Percentiles rank a stretch among this genome's conserved stretches.
Evolutionary conservation across 2,888 invertebrate species (phyloP).

Genomic region (Cecidostiba fungosa): DNA sequence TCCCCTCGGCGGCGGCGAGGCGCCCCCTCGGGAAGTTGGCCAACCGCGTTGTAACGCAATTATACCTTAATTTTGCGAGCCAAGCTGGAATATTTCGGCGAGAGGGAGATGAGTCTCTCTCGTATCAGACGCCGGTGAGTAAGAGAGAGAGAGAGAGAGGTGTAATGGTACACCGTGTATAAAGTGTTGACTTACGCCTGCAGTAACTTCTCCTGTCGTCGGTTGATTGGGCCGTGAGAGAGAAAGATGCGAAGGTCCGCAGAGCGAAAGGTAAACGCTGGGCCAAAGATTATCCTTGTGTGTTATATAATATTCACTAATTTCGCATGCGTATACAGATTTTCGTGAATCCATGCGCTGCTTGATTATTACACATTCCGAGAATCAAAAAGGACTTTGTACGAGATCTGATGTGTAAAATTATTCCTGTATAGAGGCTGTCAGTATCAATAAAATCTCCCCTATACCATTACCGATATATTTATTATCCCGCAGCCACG

Average conservation of each 20-base stretch:
- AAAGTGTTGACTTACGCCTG: constrained; percentile 56
- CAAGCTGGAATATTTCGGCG: constrained; percentile 45
- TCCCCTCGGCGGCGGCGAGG: not conserved
- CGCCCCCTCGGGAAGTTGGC: constrained; percentile 27
- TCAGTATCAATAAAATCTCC: constrained; percentile 2
- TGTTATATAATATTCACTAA: too few relatives aligned
- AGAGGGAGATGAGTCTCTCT: not conserved
- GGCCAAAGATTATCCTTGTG: not conserved
- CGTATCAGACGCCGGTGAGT: not conserved
- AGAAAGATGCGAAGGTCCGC: not conserved
- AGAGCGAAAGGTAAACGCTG: not conserved
- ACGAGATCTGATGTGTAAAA: too few relatives aligned
- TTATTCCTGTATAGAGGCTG: not conserved
- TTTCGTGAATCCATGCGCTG: not conserved
- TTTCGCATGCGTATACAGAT: not conserved
- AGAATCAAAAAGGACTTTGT: too few relatives aligned
- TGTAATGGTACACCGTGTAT: not conserved
- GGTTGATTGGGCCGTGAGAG: not conserved
- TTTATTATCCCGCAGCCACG: not conserved
- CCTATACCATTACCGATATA: not conserved
- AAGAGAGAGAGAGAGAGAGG: not conserved
- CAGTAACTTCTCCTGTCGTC: not conserved
- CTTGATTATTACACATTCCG: too few relatives aligned
- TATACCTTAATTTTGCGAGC: constrained; percentile 70
- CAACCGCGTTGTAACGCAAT: constrained; percentile 68